Conservation (phyloP, 2,113 vertebrate genomes). For the Coregonus clupeaformis region DNA sequence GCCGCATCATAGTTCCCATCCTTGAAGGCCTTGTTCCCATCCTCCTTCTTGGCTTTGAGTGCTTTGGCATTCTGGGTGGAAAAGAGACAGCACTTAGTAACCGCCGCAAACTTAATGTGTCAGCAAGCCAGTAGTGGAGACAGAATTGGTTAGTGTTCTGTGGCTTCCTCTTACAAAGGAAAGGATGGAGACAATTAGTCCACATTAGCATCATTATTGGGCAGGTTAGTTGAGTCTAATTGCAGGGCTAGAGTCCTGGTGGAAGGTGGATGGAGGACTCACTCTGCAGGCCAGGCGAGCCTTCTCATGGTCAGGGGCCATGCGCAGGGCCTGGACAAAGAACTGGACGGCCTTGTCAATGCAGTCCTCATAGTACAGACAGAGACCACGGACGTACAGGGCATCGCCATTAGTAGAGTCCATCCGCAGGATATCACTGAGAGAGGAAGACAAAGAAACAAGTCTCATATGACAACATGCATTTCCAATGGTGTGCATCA, state of each 20-base stretch:
- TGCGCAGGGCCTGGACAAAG: conserved; percentile 94
- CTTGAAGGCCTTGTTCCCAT: conserved; percentile 95
- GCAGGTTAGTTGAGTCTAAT: too few species aligned
- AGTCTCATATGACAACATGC: background rate
- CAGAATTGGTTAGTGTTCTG: too few species aligned
- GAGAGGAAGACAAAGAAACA: conserved; percentile 5
- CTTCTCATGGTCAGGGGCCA: conserved; percentile 97
- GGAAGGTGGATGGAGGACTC: conserved; percentile 57
- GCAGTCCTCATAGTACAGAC: conserved; percentile 97
- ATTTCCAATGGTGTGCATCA: too few species aligned
- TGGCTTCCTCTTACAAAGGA: too few species aligned
- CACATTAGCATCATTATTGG: too few species aligned
- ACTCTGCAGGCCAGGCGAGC: conserved; percentile 94
- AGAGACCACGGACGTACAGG: conserved; percentile 95
- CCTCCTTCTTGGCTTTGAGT: conserved; percentile 96
- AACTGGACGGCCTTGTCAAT: conserved; percentile 98
- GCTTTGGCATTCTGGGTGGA: conserved; percentile 91
- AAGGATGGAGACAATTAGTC: too few species aligned
- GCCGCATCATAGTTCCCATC: conserved; percentile 92
- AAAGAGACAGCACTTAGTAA: conserved; percentile 4
- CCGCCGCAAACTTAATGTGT: too few species aligned
- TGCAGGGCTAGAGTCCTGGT: background rate
- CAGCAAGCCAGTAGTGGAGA: too few species aligned
- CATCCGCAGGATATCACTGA: conserved; percentile 93
- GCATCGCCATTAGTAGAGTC: conserved; percentile 95